Conservation (phyloP, 2,888 invertebrate species). For the Therioaphis trifolii region DNA sequence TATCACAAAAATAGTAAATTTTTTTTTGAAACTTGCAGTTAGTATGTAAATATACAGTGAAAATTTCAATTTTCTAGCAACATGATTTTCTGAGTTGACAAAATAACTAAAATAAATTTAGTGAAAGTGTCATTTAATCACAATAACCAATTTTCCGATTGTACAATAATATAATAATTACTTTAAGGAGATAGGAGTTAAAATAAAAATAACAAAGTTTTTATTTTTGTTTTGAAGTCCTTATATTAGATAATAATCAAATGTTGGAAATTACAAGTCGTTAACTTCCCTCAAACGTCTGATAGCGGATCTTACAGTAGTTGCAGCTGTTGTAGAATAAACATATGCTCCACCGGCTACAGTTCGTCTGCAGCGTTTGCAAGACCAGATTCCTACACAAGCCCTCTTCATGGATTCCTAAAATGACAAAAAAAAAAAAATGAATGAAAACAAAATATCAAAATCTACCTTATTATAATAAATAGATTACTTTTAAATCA, state of each 20-base stretch:
- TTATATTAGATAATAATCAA: conserved; percentile 60
- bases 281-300: conserved; percentile 94
- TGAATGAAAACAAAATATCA: not conserved
- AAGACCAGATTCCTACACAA: conserved; percentile 98
- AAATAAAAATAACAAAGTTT: not conserved
- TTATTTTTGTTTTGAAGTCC: not conserved
- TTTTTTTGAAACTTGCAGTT: no score
- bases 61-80: no score
- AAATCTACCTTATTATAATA: no score
- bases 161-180: not conserved
- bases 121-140: no score
- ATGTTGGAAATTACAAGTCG: conserved; percentile 73
- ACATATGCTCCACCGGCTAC: conserved; percentile 99
- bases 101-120: no score
- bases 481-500: no score
- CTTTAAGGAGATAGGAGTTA: not conserved
- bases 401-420: conserved; percentile 98
- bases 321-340: conserved; percentile 97
- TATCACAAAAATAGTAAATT: no score
- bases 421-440: conserved; percentile 68
- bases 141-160: no score
- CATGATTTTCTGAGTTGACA: no score
- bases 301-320: conserved; percentile 96
- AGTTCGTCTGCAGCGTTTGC: conserved; percentile 95
- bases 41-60: no score